Evolutionary conservation across 2,113 vertebrate species (phyloP).

Genomic region (Malurus alboscapulatus): DNA sequence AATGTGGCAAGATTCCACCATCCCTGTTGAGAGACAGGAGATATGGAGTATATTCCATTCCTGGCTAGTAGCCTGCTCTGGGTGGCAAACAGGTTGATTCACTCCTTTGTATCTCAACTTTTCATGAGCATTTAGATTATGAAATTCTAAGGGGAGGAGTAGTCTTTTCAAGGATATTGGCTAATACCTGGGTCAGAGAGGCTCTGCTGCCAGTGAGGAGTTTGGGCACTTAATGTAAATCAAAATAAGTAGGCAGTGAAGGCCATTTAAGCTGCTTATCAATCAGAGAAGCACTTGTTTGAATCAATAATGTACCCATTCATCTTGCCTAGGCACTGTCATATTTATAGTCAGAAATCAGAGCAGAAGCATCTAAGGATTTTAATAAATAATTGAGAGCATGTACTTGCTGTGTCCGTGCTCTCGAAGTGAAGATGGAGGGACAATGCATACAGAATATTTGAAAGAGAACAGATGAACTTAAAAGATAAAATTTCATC

Average conservation of each 20-base stretch:
- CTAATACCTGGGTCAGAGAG: not conserved
- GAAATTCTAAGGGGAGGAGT: not conserved
- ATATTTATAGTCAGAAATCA: not conserved
- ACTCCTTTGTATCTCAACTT: not conserved
- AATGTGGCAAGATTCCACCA: not conserved
- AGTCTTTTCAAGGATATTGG: not conserved
- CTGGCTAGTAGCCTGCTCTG: not conserved
- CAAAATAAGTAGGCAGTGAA: not conserved
- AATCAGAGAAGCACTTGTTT: not conserved
- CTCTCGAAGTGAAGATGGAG: not conserved
- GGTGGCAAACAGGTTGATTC: not conserved
- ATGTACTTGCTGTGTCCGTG: not conserved
- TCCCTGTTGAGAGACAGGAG: not conserved
- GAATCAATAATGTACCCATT: not conserved
- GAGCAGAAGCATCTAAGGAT: not conserved
- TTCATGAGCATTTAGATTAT: not conserved
- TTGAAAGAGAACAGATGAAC: not conserved
- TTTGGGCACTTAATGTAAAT: not conserved
- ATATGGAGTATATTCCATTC: not conserved
- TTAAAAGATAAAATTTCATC: not conserved
- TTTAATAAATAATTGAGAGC: slow-evolving; percentile 12
- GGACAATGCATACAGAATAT: not conserved
- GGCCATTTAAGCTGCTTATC: not conserved
- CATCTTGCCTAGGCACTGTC: not conserved
- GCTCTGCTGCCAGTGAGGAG: not conserved